Conservation (phyloP, 2,797 vertebrate species). For the Rhincodon typus region DNA sequence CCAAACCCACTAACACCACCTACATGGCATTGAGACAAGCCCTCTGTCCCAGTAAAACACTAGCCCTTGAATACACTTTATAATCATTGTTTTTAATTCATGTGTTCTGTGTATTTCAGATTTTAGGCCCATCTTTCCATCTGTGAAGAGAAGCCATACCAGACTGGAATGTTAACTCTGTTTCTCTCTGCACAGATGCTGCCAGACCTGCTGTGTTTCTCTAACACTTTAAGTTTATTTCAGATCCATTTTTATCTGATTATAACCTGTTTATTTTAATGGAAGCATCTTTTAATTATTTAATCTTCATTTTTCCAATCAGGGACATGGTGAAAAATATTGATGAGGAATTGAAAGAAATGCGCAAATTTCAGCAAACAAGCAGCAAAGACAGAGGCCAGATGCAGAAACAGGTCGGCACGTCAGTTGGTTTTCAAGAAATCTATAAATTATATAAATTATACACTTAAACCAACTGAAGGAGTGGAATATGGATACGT, state of each 20-base stretch:
- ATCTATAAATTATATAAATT: no score
- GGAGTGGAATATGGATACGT: no score
- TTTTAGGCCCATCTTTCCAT: background rate
- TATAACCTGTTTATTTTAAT: background rate
- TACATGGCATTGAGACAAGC: no score
- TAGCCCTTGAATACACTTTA: background rate
- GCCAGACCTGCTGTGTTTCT: no score
- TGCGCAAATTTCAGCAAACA: background rate
- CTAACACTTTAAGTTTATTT: background rate
- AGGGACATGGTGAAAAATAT: constrained; percentile 11
- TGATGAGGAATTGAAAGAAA: background rate
- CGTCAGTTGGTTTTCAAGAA: no score
- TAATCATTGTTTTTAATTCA: background rate
- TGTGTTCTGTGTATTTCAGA: background rate
- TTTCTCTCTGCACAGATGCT: no score
- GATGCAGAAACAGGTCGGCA: background rate
- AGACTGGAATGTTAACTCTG: no score
- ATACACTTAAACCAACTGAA: no score
- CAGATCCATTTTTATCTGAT: background rate
- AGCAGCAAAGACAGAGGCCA: no score
- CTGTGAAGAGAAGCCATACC: no score
- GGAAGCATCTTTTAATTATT: background rate
- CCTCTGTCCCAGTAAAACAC: no score
- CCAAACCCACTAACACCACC: no score
- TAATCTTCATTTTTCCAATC: background rate